phyloP scores from a whole-genome alignment of 2,113 vertebrate species.

The Patagioenas fasciata region DNA sequence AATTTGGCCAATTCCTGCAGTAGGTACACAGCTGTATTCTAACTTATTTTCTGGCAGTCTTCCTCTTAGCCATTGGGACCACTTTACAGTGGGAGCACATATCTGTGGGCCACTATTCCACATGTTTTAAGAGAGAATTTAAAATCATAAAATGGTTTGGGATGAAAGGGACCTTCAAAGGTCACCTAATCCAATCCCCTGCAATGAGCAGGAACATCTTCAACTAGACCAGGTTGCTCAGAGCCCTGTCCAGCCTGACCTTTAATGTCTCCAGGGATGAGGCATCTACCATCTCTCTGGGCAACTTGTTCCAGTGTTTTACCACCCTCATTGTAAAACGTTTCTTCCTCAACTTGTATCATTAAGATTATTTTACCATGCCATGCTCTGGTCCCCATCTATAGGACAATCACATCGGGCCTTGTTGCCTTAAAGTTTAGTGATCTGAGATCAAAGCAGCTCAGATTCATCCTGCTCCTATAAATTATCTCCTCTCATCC shows the following conservation, averaged over 20 bases:
- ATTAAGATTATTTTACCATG: not conserved
- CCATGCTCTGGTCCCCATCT: not conserved
- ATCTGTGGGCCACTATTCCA: not conserved
- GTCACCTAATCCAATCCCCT: no score
- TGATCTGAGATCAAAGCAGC: not conserved
- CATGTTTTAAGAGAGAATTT: not conserved
- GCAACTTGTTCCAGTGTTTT: no score
- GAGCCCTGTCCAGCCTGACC: no score
- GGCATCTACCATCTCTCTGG: no score
- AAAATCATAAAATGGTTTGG: no score
- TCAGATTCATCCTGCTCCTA: not conserved
- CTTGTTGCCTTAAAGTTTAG: not conserved
- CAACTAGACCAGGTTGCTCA: no score
- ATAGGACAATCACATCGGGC: not conserved
- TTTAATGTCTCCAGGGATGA: no score
- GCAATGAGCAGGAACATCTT: no score
- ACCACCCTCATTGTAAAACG: no score
- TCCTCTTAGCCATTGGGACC: not conserved
- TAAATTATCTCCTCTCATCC: not conserved
- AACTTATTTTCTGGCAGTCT: not conserved
- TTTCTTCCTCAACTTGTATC: not conserved
- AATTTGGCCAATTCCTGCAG: not conserved
- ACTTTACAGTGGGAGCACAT: not conserved
- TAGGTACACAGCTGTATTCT: not conserved
- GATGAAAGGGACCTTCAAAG: no score